These are phyloP conservation scores for Tetramorium alpestre DNA, from an alignment of 1,140 invertebrate genomes.

Conservation along the genomic window DNA sequence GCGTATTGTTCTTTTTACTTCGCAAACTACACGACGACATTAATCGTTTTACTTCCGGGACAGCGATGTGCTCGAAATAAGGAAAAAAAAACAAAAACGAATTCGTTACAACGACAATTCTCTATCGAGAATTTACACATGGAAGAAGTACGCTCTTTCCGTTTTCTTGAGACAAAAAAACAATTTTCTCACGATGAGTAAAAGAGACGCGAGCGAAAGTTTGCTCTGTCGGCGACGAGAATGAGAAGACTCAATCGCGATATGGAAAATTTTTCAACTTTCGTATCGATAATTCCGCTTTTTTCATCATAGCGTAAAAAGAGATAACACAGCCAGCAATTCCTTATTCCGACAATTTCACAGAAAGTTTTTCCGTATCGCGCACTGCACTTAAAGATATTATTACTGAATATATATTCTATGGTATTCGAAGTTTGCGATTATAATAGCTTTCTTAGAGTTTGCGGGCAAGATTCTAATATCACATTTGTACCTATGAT, in stretches of 20 bases:
- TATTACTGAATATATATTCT: not conserved
- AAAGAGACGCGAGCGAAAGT: not conserved
- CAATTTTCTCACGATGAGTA: not conserved
- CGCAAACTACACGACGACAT: not conserved
- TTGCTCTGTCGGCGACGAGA: not conserved
- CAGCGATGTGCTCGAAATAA: not conserved
- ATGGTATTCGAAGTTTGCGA: not conserved
- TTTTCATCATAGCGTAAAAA: not conserved
- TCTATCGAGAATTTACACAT: not conserved
- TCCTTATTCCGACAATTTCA: not conserved
- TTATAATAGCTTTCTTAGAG: not conserved
- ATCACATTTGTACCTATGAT: not conserved
- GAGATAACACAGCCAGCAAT: slow-evolving; percentile 13
- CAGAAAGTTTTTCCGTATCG: not conserved
- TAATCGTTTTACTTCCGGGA: not conserved
- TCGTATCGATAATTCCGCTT: not conserved
- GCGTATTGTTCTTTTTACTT: not conserved
- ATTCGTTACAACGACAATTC: not conserved
- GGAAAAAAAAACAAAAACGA: too few relatives aligned
- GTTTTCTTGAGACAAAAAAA: not conserved
- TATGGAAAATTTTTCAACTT: not conserved
- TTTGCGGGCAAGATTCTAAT: not conserved
- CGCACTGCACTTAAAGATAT: not conserved
- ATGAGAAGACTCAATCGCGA: not conserved
- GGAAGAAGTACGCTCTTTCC: not conserved